phyloP scores from a whole-genome alignment of 1,140 invertebrate genomes.

The Magallana ariakensis region DNA sequence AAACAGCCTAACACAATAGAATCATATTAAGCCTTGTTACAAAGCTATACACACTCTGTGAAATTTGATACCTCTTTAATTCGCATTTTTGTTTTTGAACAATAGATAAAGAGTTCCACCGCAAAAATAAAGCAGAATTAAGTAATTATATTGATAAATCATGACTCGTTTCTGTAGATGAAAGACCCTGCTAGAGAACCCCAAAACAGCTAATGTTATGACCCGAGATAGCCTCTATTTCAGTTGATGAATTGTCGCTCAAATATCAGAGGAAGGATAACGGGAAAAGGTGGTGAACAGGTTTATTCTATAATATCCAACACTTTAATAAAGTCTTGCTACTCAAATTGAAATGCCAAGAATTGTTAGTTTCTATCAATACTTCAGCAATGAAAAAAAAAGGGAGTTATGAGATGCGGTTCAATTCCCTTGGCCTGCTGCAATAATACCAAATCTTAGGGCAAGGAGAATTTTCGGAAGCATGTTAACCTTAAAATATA shows the following conservation, averaged over 20 bases:
- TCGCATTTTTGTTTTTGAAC: conserved; percentile 29
- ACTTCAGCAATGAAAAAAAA: neutral
- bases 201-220: neutral
- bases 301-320: neutral
- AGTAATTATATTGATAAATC: conserved; percentile 37
- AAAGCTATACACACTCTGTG: neutral
- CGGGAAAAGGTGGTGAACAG: neutral
- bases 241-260: conserved; percentile 17
- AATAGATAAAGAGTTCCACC: conserved; percentile 9
- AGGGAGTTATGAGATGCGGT: neutral
- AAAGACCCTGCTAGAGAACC: neutral
- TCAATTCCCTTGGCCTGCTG: neutral
- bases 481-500: neutral
- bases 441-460: neutral
- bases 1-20: conserved; percentile 23
- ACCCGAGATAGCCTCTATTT: conserved; percentile 26
- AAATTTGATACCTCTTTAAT: neutral
- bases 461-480: neutral
- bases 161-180: neutral
- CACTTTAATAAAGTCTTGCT: neutral
- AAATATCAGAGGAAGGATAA: conserved; percentile 12
- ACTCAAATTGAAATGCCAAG: neutral
- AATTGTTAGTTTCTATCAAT: conserved; percentile 3
- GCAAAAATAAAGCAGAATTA: conserved; percentile 21
- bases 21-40: neutral